A percentile compares a stretch with the other conserved stretches of the same genome.
phyloP scores from a whole-genome alignment of 2,888 invertebrate species.

The Anoplius nigerrimus region DNA sequence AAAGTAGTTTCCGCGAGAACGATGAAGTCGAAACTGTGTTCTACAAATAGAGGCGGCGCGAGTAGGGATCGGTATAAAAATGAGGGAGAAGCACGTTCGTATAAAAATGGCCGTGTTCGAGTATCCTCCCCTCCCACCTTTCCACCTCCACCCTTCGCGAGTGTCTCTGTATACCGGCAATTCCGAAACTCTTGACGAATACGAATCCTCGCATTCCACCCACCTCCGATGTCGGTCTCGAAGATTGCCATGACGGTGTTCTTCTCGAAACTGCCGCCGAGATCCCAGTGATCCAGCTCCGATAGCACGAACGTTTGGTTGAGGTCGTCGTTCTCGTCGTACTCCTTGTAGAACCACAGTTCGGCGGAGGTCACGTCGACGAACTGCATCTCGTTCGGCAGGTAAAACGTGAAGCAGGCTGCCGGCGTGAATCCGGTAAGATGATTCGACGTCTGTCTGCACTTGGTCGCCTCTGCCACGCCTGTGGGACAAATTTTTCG shows the following conservation, averaged over 20 bases:
- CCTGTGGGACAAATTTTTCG: conserved; percentile 72
- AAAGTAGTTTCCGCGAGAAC: too few relatives aligned
- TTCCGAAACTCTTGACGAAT: background rate
- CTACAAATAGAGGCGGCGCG: too few relatives aligned
- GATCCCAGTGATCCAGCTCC: conserved; percentile 87
- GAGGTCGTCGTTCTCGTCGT: conserved; percentile 80
- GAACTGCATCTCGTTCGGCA: conserved; percentile 85
- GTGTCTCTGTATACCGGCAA: too few relatives aligned
- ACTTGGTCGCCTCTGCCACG: conserved; percentile 75
- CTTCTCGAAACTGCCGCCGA: conserved; percentile 81
- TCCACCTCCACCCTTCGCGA: too few relatives aligned
- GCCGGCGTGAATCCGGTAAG: conserved; percentile 78
- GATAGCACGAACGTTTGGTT: conserved; percentile 87
- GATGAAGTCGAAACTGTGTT: too few relatives aligned
- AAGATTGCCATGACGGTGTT: conserved; percentile 88
- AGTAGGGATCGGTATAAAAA: too few relatives aligned
- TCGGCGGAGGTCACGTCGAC: conserved; percentile 87
- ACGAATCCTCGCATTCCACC: conserved; percentile 18
- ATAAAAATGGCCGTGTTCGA: too few relatives aligned
- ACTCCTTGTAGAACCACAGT: conserved; percentile 87
- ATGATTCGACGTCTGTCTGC: conserved; percentile 68
- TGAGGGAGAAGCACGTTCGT: too few relatives aligned
- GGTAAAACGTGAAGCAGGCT: conserved; percentile 86
- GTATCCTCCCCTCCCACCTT: too few relatives aligned
- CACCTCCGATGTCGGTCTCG: conserved; percentile 83